Evolutionary conservation across 2,113 vertebrate species (phyloP).

Genomic region (Candoia aspera): DNA sequence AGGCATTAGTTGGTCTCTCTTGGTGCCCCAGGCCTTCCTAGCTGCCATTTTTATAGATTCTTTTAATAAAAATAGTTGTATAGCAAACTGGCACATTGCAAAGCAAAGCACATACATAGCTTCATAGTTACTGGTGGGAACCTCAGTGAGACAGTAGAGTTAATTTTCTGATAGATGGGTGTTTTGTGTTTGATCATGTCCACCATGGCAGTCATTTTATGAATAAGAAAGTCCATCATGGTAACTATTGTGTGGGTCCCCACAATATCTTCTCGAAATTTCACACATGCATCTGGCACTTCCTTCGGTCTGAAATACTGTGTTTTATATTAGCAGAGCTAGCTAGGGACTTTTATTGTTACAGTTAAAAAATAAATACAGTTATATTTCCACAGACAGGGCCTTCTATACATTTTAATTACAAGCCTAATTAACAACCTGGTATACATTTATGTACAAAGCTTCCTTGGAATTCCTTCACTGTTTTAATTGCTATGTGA

Average conservation of each 20-base stretch:
- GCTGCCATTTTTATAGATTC: neutral
- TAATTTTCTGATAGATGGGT: neutral
- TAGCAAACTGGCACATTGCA: neutral
- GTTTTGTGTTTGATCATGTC: neutral
- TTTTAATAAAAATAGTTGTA: neutral
- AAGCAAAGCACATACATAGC: neutral
- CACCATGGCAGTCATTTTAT: neutral
- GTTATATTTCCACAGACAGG: neutral
- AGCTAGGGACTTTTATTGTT: neutral
- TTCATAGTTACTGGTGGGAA: neutral
- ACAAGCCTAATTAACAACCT: neutral
- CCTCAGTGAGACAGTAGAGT: neutral
- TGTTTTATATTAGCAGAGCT: neutral
- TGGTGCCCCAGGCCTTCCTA: neutral
- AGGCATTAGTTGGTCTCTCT: neutral
- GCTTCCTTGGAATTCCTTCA: neutral
- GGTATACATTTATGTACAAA: neutral
- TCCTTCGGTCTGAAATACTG: neutral
- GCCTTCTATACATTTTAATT: neutral
- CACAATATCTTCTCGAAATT: neutral
- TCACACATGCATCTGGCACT: neutral
- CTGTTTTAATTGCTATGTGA: neutral
- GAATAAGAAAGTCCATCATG: neutral
- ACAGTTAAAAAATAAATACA: neutral
- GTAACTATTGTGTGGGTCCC: neutral